Evolutionary conservation across 2,113 vertebrate genomes (phyloP).

Genomic region (Orientallactaga bullata): DNA sequence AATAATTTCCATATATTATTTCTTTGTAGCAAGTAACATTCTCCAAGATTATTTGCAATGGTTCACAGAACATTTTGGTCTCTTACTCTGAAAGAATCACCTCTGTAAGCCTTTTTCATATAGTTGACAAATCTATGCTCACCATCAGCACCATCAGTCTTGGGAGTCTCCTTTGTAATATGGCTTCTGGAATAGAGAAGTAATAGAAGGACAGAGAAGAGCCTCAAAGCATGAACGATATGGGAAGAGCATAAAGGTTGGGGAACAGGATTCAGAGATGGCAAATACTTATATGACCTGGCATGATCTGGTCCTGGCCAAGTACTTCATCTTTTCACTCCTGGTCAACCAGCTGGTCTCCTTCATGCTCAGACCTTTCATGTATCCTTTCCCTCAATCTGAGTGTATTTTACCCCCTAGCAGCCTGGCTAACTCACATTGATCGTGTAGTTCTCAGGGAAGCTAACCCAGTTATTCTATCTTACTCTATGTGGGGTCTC

Average conservation of each 20-base stretch:
- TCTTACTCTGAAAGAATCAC: background rate
- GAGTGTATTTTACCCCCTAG: background rate
- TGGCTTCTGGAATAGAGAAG: background rate
- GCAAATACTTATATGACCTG: background rate
- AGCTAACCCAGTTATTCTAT: background rate
- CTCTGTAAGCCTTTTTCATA: background rate
- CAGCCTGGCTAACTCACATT: background rate
- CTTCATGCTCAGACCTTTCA: background rate
- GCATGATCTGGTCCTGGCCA: background rate
- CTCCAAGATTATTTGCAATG: background rate
- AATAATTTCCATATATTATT: too few species aligned
- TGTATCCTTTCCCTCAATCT: background rate
- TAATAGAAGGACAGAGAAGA: background rate
- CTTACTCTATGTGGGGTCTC: background rate
- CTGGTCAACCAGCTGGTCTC: background rate
- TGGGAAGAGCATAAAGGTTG: background rate
- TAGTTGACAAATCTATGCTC: conserved; percentile 12
- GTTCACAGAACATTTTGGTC: background rate
- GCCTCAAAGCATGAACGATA: background rate
- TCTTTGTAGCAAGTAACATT: conserved; percentile 27
- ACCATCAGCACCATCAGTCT: background rate
- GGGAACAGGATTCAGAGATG: background rate
- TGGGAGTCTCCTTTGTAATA: background rate
- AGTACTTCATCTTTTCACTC: background rate
- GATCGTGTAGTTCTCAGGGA: background rate